Conservation (phyloP, 2,113 vertebrate species). For the Callocephalon fimbriatum region DNA sequence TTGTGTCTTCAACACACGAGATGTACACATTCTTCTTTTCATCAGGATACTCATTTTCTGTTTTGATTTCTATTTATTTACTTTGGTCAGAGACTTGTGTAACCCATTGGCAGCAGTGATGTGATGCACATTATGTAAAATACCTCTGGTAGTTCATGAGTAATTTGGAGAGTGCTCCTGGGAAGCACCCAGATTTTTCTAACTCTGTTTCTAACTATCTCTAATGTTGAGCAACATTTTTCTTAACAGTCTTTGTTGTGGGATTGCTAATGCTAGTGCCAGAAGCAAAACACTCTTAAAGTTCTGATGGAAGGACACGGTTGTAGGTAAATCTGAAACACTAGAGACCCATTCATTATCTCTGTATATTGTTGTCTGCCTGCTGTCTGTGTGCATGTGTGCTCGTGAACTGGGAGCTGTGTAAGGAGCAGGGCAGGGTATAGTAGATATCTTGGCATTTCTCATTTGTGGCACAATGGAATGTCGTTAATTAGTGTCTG, state of each 20-base stretch:
- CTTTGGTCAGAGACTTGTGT: background rate
- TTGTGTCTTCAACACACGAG: background rate
- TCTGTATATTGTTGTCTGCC: slow-evolving; percentile 63
- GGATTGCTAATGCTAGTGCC: slow-evolving; percentile 73
- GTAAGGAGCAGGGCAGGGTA: slow-evolving; percentile 20
- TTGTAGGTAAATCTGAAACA: slow-evolving; percentile 74
- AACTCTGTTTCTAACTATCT: slow-evolving; percentile 45
- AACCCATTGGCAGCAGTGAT: background rate
- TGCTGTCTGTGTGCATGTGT: slow-evolving; percentile 74
- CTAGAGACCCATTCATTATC: slow-evolving; percentile 70
- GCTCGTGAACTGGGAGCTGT: slow-evolving; percentile 50
- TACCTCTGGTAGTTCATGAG: background rate
- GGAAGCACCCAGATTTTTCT: slow-evolving; percentile 46
- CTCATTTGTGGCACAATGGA: slow-evolving; percentile 62
- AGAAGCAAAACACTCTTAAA: slow-evolving; percentile 75
- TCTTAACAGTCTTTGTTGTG: slow-evolving; percentile 74
- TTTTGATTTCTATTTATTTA: background rate
- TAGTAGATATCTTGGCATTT: slow-evolving; percentile 32
- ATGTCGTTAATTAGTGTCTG: slow-evolving; percentile 65
- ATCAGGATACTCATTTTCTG: background rate
- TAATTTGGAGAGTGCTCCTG: slow-evolving; percentile 45
- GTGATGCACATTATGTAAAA: background rate
- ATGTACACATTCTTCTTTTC: background rate
- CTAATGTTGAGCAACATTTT: slow-evolving; percentile 76
- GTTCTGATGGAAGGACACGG: slow-evolving; percentile 73